Conservation (phyloP, 2,113 vertebrate species). For the Etheostoma cragini region DNA sequence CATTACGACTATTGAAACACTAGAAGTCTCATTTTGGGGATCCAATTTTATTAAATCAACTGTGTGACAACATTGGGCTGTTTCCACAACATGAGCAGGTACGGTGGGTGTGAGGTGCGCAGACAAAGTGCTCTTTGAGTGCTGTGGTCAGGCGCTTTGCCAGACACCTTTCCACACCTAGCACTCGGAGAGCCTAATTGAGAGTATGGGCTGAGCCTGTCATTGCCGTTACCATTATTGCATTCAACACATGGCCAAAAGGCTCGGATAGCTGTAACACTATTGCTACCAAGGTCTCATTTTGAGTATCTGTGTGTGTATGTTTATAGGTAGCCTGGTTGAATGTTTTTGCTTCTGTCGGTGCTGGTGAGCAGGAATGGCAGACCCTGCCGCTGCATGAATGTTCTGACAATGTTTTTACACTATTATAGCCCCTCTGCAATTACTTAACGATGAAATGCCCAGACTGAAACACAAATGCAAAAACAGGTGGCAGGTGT, state of each 20-base stretch:
- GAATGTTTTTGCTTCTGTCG: slow-evolving; percentile 73
- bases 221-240: slow-evolving; percentile 80
- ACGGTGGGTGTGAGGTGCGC: slow-evolving; percentile 73
- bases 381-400: slow-evolving; percentile 45
- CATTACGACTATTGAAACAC: slow-evolving; percentile 84
- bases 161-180: slow-evolving; percentile 88
- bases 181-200: slow-evolving; percentile 81
- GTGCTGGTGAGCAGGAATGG: slow-evolving; percentile 26
- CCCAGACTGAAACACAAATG: slow-evolving; percentile 46
- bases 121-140: slow-evolving; percentile 90
- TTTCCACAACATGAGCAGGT: slow-evolving; percentile 85
- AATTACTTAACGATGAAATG: slow-evolving; percentile 46
- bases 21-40: slow-evolving; percentile 82
- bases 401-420: slow-evolving; percentile 56
- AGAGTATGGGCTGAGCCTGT: slow-evolving; percentile 64
- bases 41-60: slow-evolving; percentile 90
- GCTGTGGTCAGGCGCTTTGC: slow-evolving; percentile 82
- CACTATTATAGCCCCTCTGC: slow-evolving; percentile 28
- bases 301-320: slow-evolving; percentile 25
- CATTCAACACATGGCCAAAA: slow-evolving; percentile 73
- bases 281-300: slow-evolving; percentile 61
- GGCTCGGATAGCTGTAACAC: slow-evolving; percentile 66
- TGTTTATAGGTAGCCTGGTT: slow-evolving; percentile 44
- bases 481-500: slow-evolving; percentile 61
- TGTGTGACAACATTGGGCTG: slow-evolving; percentile 79